These are phyloP conservation scores for Amorpha juglandis DNA, from an alignment of 2,888 invertebrate species.

Conservation along the genomic window DNA sequence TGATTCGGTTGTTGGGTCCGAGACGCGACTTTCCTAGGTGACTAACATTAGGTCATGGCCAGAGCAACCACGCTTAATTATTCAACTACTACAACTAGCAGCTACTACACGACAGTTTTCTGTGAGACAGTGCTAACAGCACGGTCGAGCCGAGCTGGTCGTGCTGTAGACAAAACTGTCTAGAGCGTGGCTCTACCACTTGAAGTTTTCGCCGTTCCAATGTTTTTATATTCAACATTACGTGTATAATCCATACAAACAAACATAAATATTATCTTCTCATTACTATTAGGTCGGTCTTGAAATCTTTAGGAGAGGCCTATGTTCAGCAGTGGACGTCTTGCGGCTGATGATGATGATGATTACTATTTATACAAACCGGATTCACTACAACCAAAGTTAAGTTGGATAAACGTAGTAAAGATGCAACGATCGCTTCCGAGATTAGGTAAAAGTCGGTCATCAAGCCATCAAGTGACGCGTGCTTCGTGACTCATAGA, in stretches of 20 bases:
- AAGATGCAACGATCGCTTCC: constrained; percentile 32
- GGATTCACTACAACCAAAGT: constrained; percentile 1
- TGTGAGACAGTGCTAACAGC: no score
- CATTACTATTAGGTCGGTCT: no score
- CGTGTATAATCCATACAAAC: constrained; percentile 4
- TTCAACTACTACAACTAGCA: constrained; percentile 1
- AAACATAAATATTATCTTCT: background rate
- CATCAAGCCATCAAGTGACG: constrained; percentile 67
- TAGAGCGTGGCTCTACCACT: no score
- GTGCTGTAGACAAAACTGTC: no score
- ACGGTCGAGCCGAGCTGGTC: no score
- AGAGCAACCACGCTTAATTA: background rate
- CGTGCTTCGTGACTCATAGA: constrained; percentile 64
- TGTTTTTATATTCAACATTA: background rate
- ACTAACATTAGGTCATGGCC: constrained; percentile 12
- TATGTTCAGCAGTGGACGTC: no score
- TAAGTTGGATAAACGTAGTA: background rate
- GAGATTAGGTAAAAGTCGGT: constrained; percentile 45
- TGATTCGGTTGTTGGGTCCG: background rate
- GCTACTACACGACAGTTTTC: no score
- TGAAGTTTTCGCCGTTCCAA: background rate
- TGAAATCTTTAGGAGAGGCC: no score
- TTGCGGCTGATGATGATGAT: no score
- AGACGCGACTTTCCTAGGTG: background rate
- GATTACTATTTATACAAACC: background rate